Evolutionary conservation across 1,140 invertebrate species (phyloP), one percentile per base, ranked within the genome.

Genomic region (Eriosoma lanigerum): DNA sequence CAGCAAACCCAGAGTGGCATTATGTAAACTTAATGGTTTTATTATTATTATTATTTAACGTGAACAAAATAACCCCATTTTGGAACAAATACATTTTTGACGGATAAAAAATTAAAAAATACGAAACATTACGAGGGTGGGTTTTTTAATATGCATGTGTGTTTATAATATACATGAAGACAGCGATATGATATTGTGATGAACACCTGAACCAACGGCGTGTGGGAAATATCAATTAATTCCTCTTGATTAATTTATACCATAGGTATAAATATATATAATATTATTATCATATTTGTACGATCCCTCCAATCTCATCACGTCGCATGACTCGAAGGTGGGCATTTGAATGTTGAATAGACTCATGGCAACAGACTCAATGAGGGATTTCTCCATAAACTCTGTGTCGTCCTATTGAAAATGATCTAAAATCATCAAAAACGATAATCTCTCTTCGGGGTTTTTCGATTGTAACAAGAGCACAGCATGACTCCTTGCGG

Each of bases 221-320:
- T 56, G 72, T 75, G 72, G 52, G 72, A 75, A 75, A 75, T 75
- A 75, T 75, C 72, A 75, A 75, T 75, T 75, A 75, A 75, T 75
- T 75, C 72, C 50, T 56, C 72, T 75, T 75, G 72, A 75, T 75
- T 56, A 75, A 75, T 75, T 75, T 58, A 24, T 17, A 46, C 5
- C n/a, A 52, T 64, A 38, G n/a, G n/a, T 38, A 38, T 38, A 38
- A 8, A 8, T 38, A 38, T 38, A 38, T 38, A 38, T 4, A 38
- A 38, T 38, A 38, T n/a, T n/a, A 38, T 38, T 8, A 38, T 38
- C 32, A 3, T 38, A 4, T 38, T 8, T 4, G 8, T 38, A n/a
- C n/a, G n/a, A n/a, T 21, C 68, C 48, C 21, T 21, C 17, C 9
- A 17, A 12, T 10, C 3, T 24, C n/a, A 13, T 1, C 21, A 5